Evolutionary conservation across 2,888 invertebrate genomes (phyloP).

Genomic region (Oeneis ivallda): DNA sequence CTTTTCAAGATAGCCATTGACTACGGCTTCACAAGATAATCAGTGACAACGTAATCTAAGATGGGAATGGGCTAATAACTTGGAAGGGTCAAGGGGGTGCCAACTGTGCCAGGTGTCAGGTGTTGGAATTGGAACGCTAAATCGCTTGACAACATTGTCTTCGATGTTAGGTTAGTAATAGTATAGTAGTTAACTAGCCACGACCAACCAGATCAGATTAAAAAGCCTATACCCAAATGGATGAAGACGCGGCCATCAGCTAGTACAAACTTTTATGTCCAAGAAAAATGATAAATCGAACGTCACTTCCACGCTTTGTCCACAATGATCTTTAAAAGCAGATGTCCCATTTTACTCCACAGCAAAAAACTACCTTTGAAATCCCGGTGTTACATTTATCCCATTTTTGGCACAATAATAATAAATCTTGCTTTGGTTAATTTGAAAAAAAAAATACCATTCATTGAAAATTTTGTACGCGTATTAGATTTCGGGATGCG

Average conservation of each 20-base stretch:
- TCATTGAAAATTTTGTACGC: slow-evolving; percentile 30
- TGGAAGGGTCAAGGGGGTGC: too few species aligned
- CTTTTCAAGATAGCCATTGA: too few species aligned
- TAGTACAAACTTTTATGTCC: neutral
- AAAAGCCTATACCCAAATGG: neutral
- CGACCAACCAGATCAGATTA: too few species aligned
- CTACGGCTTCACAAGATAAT: too few species aligned
- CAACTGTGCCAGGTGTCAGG: too few species aligned
- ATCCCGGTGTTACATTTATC: slow-evolving; percentile 23
- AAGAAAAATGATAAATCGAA: slow-evolving; percentile 9
- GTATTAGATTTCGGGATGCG: slow-evolving; percentile 37
- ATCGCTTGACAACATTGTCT: too few species aligned
- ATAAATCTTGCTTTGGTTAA: slow-evolving; percentile 35
- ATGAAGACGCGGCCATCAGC: neutral
- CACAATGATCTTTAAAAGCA: neutral
- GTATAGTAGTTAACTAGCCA: too few species aligned
- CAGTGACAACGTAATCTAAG: too few species aligned
- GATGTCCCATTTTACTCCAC: slow-evolving; percentile 11
- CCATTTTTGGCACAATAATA: slow-evolving; percentile 24
- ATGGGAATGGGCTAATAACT: too few species aligned
- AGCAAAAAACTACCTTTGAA: slow-evolving; percentile 7
- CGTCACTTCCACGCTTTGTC: neutral
- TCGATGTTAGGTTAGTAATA: too few species aligned
- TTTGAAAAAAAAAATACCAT: slow-evolving; percentile 34
- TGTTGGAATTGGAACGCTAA: too few species aligned